phyloP scores from a whole-genome alignment of 2,113 vertebrate genomes.

The Calcarius ornatus region DNA sequence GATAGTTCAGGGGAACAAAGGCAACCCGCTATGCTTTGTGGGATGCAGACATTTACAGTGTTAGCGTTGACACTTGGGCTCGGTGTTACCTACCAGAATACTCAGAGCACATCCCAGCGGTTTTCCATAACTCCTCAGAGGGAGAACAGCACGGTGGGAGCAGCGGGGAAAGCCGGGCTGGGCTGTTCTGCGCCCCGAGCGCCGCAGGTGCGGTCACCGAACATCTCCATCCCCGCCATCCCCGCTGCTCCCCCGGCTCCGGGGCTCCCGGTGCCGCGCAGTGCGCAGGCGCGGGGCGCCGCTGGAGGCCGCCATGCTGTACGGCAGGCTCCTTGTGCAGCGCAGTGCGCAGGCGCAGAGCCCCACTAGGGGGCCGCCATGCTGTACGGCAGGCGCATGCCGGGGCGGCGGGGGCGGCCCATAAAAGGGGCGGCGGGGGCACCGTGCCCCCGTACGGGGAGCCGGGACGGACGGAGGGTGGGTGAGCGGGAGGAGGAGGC shows the following conservation, averaged over 20 bases:
- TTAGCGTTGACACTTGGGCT: background rate
- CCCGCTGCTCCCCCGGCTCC: too few species aligned
- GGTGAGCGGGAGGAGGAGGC: background rate
- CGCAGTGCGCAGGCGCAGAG: fast-evolving
- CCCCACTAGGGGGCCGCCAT: background rate
- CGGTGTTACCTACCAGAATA: fast-evolving
- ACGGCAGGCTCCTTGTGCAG: background rate
- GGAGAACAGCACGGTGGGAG: too few species aligned
- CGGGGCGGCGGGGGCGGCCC: background rate
- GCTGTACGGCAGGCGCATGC: background rate
- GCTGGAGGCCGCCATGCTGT: background rate
- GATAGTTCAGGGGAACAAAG: fast-evolving
- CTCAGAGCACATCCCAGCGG: fast-evolving
- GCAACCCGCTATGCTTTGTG: fast-evolving
- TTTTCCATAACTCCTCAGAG: background rate
- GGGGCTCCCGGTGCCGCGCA: fast-evolving
- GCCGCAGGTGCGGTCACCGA: background rate
- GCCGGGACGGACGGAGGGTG: background rate
- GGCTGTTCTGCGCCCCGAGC: background rate
- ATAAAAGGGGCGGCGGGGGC: background rate
- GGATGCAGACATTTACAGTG: background rate
- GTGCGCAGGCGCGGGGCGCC: fast-evolving
- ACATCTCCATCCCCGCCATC: too few species aligned
- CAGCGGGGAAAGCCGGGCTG: background rate
- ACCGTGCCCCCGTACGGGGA: background rate